Evolutionary conservation across 2,113 vertebrate genomes (phyloP), one percentile per base, ranked within the genome.

Genomic region (Heterotilapia buettikoferi): DNA sequence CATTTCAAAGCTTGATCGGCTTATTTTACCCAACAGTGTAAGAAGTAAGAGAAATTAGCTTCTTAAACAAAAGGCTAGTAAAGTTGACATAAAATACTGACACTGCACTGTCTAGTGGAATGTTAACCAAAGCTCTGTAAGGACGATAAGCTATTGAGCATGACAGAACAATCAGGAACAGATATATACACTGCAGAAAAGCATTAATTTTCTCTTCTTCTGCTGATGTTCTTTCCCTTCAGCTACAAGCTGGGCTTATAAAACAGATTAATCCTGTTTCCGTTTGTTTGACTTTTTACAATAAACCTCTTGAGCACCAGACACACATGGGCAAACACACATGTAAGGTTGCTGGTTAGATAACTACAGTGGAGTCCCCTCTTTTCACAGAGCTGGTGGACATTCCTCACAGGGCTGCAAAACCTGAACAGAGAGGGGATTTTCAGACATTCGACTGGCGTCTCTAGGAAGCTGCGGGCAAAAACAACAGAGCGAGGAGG

Each of bases 371-470:
- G 73, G 6, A 66, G 82, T 81, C 83, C 76, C 86, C 45, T 63
- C 84, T 89, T 80, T 84, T 94, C 91, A 91, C 90, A 84, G 82
- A 3, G 31, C 45, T 10, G 52, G 53, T 86, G 86, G 71, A 95
- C 91, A 95, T 96, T 95, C 92, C 94, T 91, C 92, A 94, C 89
- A 18, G n/a, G 50, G 11, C 82, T 90, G 90, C 76, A 93, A 91
- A 95, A 85, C 90, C 90, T 56, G 86, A 93, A 92, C 86, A 89
- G 29, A 43, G 9, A 73, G 16, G 80, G 88, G 57, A 31, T 80
- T 84, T 91, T 86, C 61, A 87, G 82, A 85, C 78, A 12, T 31
- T 52, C 33, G 7, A 68, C 5, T 84, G 85, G 84, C 38, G 76
- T 90, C 82, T 86, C 10, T 84, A 91, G 95, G 91, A 95, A 94